These are phyloP conservation scores for honey bee (Apis mellifera) DNA, from an alignment of 1,140 invertebrate genomes.

Conservation along the genomic window DNA sequence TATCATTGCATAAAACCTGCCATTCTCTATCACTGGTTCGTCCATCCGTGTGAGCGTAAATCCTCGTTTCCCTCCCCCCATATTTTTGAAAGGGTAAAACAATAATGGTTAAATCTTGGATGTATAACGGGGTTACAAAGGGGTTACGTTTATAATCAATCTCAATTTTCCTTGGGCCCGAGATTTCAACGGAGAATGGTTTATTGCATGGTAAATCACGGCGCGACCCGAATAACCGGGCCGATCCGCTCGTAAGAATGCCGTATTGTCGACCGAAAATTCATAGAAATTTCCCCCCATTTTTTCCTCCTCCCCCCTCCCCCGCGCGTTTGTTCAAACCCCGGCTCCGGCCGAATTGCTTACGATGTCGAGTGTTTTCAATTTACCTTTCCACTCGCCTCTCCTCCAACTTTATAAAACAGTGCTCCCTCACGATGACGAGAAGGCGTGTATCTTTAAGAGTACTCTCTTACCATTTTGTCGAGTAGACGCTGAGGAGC, in stretches of 20 bases:
- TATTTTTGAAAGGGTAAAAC: background rate
- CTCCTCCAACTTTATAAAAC: background rate
- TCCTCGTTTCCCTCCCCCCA: too few relatives aligned
- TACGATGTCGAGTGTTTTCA: background rate
- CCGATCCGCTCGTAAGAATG: background rate
- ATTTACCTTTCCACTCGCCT: conserved; percentile 4
- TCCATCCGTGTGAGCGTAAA: background rate
- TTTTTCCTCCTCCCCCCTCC: background rate
- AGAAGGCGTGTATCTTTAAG: background rate
- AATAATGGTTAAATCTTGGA: background rate
- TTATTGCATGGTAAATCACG: background rate
- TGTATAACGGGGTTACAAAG: too few relatives aligned
- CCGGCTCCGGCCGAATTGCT: background rate
- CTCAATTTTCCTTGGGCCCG: background rate
- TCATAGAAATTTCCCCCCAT: background rate
- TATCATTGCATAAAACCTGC: too few relatives aligned
- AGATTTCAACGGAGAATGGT: background rate
- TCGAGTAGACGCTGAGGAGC: background rate
- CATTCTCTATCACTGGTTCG: background rate
- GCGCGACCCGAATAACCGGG: background rate
- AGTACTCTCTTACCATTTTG: background rate
- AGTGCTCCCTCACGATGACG: background rate
- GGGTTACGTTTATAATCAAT: background rate
- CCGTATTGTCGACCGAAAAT: background rate
- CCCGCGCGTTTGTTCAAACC: background rate